Conservation (phyloP, 2,797 vertebrate genomes). For the Sebastes taczanowskii region DNA sequence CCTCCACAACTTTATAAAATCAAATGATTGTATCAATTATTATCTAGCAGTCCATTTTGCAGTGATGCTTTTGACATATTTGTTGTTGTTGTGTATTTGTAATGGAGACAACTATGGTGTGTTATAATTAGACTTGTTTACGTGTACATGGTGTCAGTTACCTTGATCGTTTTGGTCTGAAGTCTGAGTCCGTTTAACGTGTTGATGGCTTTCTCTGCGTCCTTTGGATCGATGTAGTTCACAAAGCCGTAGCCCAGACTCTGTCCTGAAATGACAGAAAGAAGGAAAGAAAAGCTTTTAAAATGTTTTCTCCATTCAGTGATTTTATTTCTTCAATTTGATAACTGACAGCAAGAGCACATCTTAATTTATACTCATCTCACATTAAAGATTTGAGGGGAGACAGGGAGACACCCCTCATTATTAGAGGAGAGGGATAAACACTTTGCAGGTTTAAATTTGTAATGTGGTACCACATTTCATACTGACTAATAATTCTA, state of each 20-base stretch:
- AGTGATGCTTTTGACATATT: neutral
- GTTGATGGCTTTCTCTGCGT: constrained; percentile 99
- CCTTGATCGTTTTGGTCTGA: constrained; percentile 99
- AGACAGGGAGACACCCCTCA: neutral
- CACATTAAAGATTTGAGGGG: neutral
- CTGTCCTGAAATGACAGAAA: constrained; percentile 85
- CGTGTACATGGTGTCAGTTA: constrained; percentile 62
- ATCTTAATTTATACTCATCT: constrained; percentile 2
- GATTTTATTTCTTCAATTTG: neutral
- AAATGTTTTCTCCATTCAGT: constrained; percentile 7
- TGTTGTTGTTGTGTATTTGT: neutral
- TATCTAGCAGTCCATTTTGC: neutral
- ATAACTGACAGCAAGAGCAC: constrained; percentile 7
- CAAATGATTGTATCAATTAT: neutral
- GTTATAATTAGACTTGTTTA: neutral
- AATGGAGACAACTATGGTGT: neutral
- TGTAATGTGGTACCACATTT: neutral
- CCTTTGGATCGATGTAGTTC: constrained; percentile 98
- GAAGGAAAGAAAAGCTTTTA: constrained; percentile 25
- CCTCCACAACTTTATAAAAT: constrained; percentile 12
- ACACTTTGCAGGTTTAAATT: neutral
- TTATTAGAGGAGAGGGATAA: neutral
- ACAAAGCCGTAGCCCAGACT: constrained; percentile 99
- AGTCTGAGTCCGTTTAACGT: constrained; percentile 98
- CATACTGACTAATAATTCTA: neutral